Evolutionary conservation across 2,113 vertebrate species (phyloP), one percentile per base, ranked within the genome.

Genomic region (Xiphias gladius): DNA sequence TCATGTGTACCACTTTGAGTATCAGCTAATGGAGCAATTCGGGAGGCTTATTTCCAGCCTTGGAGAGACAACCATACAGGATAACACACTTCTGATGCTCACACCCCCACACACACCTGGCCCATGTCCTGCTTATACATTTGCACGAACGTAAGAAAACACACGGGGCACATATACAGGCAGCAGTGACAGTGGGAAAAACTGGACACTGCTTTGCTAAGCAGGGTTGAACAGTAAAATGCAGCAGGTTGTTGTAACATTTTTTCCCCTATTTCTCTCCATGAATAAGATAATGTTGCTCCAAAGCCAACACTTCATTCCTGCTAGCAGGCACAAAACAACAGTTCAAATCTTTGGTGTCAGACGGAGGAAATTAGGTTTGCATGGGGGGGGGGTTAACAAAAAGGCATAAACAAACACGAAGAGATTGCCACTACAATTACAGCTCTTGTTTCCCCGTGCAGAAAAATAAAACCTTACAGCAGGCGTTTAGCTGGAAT

Each of bases 161-260:
- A 55, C 52, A 4, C 2, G 2, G 48, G 48, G 0, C 48, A 68
- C 30, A 73, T 39, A 80, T 62, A 67, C 26, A 35, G 37, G 35
- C 12, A 7, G 24, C 85, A 77, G 72, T 17, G 77, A 72, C 88
- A 90, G 86, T 73, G 79, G 87, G 69, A 72, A 57, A 73, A 86
- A 84, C 57, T 58, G 37, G 72, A 89, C 74, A 62, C 82, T 65
- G 79, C 58, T 82, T 58, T 64, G 70, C 66, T 41, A 2, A 68
- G 59, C 46, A n/a, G 57, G 43, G 16, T 57, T 63, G 30, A 79
- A 79, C 80, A 55, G 52, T 79, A 71, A 80, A 74, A 88, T 32
- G 59, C 68, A 68, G 83, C 73, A 48, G 66, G 67, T 89, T 59
- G 82, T 65, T 80, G 54, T 80, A 79, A 85, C 88, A 66, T 73